Conservation (phyloP, 2,113 vertebrate genomes). For the Tychaedon coryphoeus region DNA sequence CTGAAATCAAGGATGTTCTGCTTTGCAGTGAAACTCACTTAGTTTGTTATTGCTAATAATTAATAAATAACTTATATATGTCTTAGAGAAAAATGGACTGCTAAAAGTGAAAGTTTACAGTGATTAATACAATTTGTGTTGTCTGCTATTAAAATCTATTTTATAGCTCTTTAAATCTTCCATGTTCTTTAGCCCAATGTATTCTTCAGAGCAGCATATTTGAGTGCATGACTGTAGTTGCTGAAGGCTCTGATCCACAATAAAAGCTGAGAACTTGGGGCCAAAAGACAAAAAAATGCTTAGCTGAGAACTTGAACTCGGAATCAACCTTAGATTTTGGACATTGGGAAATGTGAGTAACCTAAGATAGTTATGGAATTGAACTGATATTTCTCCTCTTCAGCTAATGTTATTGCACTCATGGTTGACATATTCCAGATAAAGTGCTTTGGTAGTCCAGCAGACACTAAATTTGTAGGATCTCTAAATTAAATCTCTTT, state of each 20-base stretch:
- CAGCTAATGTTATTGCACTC: background rate
- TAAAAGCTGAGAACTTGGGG: background rate
- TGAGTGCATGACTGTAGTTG: background rate
- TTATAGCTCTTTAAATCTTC: background rate
- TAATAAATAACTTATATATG: background rate
- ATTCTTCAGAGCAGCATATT: background rate
- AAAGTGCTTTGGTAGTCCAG: background rate
- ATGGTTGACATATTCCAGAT: background rate
- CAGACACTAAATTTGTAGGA: background rate
- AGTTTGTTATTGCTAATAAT: background rate
- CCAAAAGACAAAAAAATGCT: background rate
- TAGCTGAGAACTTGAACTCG: background rate
- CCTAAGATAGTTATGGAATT: background rate
- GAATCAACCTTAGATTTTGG: background rate
- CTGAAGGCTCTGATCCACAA: background rate
- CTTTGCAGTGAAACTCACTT: background rate
- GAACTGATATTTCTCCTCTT: background rate
- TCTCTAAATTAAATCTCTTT: background rate
- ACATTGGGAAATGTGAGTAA: background rate
- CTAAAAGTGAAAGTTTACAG: background rate
- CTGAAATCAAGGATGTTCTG: background rate
- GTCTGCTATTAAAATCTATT: background rate
- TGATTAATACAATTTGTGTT: background rate
- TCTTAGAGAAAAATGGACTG: background rate
- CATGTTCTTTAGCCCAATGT: rapidly evolving